Evolutionary conservation across 2,888 invertebrate species (phyloP).

Genomic region (Achlya flavicornis): DNA sequence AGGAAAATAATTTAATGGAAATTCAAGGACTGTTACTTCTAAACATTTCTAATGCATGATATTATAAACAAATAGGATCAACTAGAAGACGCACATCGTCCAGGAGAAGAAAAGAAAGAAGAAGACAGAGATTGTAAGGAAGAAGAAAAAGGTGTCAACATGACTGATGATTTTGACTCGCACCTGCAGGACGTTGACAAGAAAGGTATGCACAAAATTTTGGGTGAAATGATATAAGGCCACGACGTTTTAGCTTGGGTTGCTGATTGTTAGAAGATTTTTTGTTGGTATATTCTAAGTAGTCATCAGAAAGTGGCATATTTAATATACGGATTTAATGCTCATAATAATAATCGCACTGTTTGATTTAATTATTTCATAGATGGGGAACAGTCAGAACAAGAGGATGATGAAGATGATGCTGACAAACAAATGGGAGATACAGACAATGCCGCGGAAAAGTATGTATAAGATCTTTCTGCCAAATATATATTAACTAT

Average conservation of each 20-base stretch:
- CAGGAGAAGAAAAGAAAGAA: constrained; percentile 90
- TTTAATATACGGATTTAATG: background rate
- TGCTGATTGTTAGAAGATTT: background rate
- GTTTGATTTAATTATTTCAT: constrained; percentile 16
- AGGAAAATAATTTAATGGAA: too few relatives aligned
- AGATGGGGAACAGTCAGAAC: constrained; percentile 85
- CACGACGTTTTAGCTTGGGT: background rate
- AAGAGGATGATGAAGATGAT: constrained; percentile 89
- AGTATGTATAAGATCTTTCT: constrained; percentile 65
- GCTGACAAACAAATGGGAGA: constrained; percentile 99
- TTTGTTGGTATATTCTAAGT: background rate
- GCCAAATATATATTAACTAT: too few relatives aligned
- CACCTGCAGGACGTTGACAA: constrained; percentile 91
- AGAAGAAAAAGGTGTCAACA: constrained; percentile 96
- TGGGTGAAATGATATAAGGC: background rate
- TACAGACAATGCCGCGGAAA: constrained; percentile 92
- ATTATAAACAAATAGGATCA: constrained; percentile 88
- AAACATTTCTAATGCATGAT: background rate
- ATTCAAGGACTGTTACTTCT: too few relatives aligned
- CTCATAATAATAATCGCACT: constrained; percentile 1
- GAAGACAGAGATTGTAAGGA: constrained; percentile 92
- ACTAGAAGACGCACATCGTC: constrained; percentile 92
- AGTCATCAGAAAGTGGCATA: too few relatives aligned
- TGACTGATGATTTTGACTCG: constrained; percentile 98
- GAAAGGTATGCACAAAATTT: constrained; percentile 66